Percentiles rank a stretch among this genome's conserved stretches.
Evolutionary conservation across 2,113 vertebrate species (phyloP).

Genomic region (Spheniscus mendiculus): DNA sequence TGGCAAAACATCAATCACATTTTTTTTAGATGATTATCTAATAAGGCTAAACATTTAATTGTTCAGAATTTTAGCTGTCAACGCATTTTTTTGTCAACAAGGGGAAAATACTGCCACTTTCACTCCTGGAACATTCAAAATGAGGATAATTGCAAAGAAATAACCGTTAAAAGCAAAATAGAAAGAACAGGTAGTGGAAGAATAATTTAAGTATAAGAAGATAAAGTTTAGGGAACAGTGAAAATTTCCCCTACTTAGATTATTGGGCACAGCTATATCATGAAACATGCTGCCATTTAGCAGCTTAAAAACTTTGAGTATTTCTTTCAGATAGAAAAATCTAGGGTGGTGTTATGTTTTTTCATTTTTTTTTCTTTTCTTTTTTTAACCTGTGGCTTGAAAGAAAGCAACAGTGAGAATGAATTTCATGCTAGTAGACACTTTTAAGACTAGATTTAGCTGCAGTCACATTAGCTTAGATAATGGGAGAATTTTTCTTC

Average conservation of each 20-base stretch:
- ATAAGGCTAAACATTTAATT: not conserved
- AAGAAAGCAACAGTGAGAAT: constrained; percentile 63
- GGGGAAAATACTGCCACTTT: not conserved
- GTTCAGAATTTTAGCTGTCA: not conserved
- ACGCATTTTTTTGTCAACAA: not conserved
- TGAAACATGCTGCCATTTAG: not conserved
- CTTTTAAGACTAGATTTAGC: constrained; percentile 78
- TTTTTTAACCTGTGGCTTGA: constrained; percentile 46
- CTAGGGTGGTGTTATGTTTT: not conserved
- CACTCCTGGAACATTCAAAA: not conserved
- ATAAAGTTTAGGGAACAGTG: not conserved
- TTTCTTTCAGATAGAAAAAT: constrained; percentile 12
- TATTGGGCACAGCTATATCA: not conserved
- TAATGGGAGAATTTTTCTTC: constrained; percentile 83
- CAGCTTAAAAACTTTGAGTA: constrained; percentile 48
- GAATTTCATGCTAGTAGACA: constrained; percentile 72
- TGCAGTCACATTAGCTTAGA: constrained; percentile 83
- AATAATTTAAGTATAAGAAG: not conserved
- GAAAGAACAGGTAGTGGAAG: not conserved
- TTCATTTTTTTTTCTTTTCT: not conserved
- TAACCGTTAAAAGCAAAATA: not conserved
- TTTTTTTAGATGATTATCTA: not conserved
- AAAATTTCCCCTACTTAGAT: not conserved
- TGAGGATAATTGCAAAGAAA: not conserved
- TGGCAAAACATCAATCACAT: not conserved